phyloP scores from a whole-genome alignment of 2,888 invertebrate species.

The Calliphora vomitoria region DNA sequence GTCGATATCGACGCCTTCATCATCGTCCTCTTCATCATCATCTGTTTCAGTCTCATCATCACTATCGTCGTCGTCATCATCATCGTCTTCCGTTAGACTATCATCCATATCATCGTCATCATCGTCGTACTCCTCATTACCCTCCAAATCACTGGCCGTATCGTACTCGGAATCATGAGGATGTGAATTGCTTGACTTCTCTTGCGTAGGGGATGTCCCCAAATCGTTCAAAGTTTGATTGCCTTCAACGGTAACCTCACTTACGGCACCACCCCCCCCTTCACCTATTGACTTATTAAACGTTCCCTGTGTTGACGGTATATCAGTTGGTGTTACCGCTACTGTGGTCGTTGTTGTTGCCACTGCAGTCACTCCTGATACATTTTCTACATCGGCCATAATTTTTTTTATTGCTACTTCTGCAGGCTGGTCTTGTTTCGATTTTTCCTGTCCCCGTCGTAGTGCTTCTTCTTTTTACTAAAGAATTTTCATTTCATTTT shows the following conservation, averaged over 20 bases:
- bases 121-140: constrained; percentile 82
- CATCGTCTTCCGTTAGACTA: constrained; percentile 69
- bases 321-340: constrained; percentile 74
- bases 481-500: constrained; percentile 50
- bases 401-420: constrained; percentile 55
- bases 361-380: constrained; percentile 75
- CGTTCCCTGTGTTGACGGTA: constrained; percentile 70
- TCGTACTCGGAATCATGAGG: constrained; percentile 85
- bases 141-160: constrained; percentile 84
- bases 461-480: constrained; percentile 64
- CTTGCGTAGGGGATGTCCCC: constrained; percentile 83
- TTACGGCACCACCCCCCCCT: constrained; percentile 77
- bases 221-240: constrained; percentile 75
- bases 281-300: constrained; percentile 30
- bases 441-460: constrained; percentile 66
- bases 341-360: constrained; percentile 76
- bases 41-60: constrained; percentile 79
- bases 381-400: constrained; percentile 84
- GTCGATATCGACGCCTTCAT: constrained; percentile 87
- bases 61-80: constrained; percentile 74
- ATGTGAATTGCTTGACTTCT: constrained; percentile 83
- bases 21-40: constrained; percentile 79
- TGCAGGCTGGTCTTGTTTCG: constrained; percentile 53
- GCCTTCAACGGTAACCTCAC: constrained; percentile 74
- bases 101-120: constrained; percentile 77